A percentile compares a stretch with the other conserved stretches of the same genome.
Evolutionary conservation across 1,140 invertebrate species (phyloP).

Genomic region (Bombus fervidus): DNA sequence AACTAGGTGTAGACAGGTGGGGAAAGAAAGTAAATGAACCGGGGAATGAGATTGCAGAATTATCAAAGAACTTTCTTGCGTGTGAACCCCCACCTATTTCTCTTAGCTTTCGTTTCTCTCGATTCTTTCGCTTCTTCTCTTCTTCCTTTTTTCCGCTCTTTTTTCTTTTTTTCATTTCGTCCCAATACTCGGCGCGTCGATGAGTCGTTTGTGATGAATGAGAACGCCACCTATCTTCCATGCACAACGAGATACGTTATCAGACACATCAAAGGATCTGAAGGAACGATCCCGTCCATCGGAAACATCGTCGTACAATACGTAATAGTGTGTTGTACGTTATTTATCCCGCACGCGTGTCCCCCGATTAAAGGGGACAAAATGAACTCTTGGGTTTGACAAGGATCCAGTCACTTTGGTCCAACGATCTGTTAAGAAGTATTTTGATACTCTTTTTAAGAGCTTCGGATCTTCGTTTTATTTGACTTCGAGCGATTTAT

Average conservation of each 20-base stretch:
- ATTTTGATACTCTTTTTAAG: background rate
- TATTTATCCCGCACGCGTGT: background rate
- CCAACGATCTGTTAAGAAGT: no score
- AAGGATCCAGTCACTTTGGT: background rate
- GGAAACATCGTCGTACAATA: background rate
- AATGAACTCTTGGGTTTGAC: background rate
- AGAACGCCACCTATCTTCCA: conserved; percentile 24
- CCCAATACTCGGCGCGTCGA: conserved; percentile 43
- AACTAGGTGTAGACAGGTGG: conserved; percentile 71
- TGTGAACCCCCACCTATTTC: conserved; percentile 46
- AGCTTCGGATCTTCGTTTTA: background rate
- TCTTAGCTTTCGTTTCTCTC: background rate
- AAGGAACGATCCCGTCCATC: conserved; percentile 24
- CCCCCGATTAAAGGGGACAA: no score
- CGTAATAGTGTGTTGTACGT: background rate
- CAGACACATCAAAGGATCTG: conserved; percentile 10
- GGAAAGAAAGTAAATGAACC: conserved; percentile 73
- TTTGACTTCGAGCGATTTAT: background rate
- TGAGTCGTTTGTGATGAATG: conserved; percentile 57
- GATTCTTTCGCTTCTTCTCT: background rate
- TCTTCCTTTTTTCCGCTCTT: background rate
- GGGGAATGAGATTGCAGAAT: conserved; percentile 73
- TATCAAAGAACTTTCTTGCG: conserved; percentile 71
- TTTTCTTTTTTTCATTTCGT: conserved; percentile 24
- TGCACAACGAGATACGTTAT: conserved; percentile 29